Conservation (phyloP, 2,888 invertebrate species). For the Melikaiella ostensackeni region DNA sequence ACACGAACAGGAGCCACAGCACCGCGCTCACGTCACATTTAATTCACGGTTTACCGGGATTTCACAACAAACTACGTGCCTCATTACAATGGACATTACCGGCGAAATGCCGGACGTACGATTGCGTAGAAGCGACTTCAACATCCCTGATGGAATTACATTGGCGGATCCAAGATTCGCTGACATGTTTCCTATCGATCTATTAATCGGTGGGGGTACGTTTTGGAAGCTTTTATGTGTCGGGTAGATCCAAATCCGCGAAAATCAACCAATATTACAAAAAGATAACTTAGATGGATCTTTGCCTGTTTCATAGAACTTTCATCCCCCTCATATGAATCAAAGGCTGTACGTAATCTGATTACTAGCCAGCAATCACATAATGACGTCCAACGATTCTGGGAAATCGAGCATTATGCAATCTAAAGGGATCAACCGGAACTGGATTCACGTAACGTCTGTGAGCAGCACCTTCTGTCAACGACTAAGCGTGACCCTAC, state of each 20-base stretch:
- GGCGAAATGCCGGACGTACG: background rate
- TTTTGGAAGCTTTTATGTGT: constrained; percentile 41
- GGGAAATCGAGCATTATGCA: background rate
- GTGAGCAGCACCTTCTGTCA: background rate
- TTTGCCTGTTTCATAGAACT: constrained; percentile 41
- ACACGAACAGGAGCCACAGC: background rate
- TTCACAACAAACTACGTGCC: background rate
- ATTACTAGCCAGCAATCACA: background rate
- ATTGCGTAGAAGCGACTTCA: background rate
- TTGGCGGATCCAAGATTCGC: background rate
- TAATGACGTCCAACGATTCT: constrained; percentile 13
- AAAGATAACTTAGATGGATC: constrained; percentile 57
- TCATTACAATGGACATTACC: background rate
- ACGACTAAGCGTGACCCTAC: constrained; percentile 31
- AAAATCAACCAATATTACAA: constrained; percentile 33
- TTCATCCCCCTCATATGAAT: background rate
- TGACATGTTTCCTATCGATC: background rate
- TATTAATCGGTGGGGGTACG: background rate
- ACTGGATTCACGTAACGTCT: background rate
- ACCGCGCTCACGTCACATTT: background rate
- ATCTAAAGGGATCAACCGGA: background rate
- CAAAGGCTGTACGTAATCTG: background rate
- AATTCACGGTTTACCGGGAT: background rate
- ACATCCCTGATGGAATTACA: background rate
- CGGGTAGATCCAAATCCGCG: constrained; percentile 41